Conservation (phyloP, 1,140 invertebrate species). For the Drosophila lini region DNA sequence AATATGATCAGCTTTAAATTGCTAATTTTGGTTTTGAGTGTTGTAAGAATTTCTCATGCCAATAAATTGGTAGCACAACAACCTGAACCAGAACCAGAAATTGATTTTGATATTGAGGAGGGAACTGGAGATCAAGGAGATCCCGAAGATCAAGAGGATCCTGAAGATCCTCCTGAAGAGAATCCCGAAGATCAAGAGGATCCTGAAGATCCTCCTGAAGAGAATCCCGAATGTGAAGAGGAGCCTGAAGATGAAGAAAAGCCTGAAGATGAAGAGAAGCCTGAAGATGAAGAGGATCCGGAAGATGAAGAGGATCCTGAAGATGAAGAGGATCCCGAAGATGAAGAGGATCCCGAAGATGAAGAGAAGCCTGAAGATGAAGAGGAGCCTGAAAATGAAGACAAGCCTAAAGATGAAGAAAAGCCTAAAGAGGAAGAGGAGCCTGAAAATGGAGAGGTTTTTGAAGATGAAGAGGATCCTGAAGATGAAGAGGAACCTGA, state of each 20-base stretch:
- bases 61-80: too few relatives aligned
- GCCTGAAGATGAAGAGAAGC: background rate
- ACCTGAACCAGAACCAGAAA: background rate
- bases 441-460: too few relatives aligned
- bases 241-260: background rate
- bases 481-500: too few relatives aligned
- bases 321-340: background rate
- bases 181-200: too few relatives aligned
- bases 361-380: background rate
- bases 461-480: too few relatives aligned
- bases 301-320: background rate
- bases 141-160: too few relatives aligned
- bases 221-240: background rate
- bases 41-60: background rate
- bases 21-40: constrained; percentile 2
- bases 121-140: background rate
- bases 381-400: background rate
- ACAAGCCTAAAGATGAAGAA: too few relatives aligned
- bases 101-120: background rate
- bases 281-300: background rate
- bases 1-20: constrained; percentile 14
- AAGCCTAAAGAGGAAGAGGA: too few relatives aligned
- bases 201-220: background rate
- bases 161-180: background rate
- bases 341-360: background rate